Conservation (phyloP, 1,140 invertebrate species). For the Listronotus bonariensis region DNA sequence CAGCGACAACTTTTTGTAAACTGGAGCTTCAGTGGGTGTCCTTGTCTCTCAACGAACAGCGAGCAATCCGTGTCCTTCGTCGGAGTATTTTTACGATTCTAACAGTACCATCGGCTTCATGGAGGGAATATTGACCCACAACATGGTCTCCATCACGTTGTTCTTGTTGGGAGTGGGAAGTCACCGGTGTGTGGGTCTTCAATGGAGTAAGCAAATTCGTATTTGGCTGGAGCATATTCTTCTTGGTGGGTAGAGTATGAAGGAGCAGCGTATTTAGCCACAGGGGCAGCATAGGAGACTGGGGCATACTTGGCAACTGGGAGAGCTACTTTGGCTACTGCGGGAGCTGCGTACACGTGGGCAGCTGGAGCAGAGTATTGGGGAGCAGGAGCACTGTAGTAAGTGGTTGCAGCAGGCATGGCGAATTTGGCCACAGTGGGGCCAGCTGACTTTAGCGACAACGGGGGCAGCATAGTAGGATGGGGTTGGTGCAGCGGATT, state of each 20-base stretch:
- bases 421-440: conserved; percentile 11
- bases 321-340: conserved; percentile 37
- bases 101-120: no score
- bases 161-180: no score
- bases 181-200: no score
- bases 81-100: no score
- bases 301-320: conserved; percentile 31
- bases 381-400: conserved; percentile 41
- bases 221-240: no score
- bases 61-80: no score
- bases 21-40: conserved; percentile 29
- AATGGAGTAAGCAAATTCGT: no score
- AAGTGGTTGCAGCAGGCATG: conserved; percentile 25
- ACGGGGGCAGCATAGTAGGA: conserved; percentile 24
- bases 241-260: background rate
- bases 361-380: conserved; percentile 8
- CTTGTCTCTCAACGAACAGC: no score
- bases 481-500: conserved; percentile 47
- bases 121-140: no score
- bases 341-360: background rate
- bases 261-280: conserved; percentile 16
- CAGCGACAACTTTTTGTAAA: conserved; percentile 11
- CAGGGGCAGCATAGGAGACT: conserved; percentile 13
- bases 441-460: conserved; percentile 24
- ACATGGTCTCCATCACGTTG: no score